Conservation (phyloP, 2,797 vertebrate genomes). For the Anguilla marmorata region DNA sequence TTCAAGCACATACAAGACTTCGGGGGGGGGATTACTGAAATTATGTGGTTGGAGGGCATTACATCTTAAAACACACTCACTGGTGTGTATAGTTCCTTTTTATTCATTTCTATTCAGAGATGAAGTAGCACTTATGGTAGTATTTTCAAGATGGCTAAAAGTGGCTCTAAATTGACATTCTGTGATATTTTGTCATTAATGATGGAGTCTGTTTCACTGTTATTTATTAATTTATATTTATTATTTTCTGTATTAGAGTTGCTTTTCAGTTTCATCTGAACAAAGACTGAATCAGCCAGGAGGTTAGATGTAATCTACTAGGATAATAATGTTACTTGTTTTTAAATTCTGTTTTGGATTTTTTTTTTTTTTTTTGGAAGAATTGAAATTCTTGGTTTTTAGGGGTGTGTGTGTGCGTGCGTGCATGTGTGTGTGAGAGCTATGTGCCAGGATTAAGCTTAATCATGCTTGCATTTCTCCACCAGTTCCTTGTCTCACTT, state of each 20-base stretch:
- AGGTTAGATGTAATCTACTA: slow-evolving; percentile 10
- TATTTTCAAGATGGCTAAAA: slow-evolving; percentile 22
- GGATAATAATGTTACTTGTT: neutral
- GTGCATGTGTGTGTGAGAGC: slow-evolving; percentile 23
- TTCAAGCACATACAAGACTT: slow-evolving; percentile 22
- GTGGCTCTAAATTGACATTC: neutral
- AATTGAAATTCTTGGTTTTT: neutral
- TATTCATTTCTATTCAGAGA: slow-evolving; percentile 30
- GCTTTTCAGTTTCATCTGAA: slow-evolving; percentile 18
- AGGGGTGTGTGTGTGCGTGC: slow-evolving; percentile 36
- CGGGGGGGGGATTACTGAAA: neutral
- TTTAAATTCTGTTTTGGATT: slow-evolving; percentile 17
- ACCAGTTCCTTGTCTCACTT: slow-evolving; percentile 48
- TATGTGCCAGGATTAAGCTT: slow-evolving; percentile 53
- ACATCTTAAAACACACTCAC: neutral
- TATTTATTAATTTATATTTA: slow-evolving; percentile 30
- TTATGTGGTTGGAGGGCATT: neutral
- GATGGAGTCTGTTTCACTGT: slow-evolving; percentile 22
- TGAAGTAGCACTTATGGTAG: slow-evolving; percentile 2
- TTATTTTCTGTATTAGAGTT: slow-evolving; percentile 16
- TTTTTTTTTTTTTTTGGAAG: neutral
- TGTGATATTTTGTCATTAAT: neutral
- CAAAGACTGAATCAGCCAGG: neutral
- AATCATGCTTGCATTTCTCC: slow-evolving; percentile 45
- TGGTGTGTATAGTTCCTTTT: slow-evolving; percentile 26